These are phyloP conservation scores for Phallusia fumigata DNA, from an alignment of 23 tunicate species.

Conservation along the genomic window DNA sequence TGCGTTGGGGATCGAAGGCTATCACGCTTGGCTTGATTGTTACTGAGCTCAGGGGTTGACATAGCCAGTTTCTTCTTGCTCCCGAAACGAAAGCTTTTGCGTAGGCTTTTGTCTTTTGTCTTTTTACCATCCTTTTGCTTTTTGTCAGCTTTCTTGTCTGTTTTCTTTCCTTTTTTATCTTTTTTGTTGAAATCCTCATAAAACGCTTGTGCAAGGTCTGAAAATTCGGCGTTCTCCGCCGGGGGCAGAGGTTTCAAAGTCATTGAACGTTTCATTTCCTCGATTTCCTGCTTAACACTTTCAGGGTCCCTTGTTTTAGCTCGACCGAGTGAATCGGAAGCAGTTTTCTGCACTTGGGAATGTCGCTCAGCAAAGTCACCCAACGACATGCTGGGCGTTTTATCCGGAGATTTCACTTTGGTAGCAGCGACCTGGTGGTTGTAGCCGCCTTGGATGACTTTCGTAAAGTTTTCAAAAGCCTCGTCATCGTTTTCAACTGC, in stretches of 20 bases:
- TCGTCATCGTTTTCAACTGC: not conserved
- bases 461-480: not conserved
- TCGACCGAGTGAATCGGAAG: not conserved
- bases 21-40: not conserved
- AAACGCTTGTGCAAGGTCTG: conserved; percentile 10
- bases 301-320: not conserved
- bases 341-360: not conserved
- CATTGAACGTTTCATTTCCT: not conserved
- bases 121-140: not conserved
- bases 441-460: conserved; percentile 2
- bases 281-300: conserved; percentile 3
- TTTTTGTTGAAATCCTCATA: conserved; percentile 1
- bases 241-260: conserved; percentile 8
- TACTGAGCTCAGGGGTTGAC: not conserved
- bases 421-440: not conserved
- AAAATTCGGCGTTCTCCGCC: not conserved
- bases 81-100: not conserved
- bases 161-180: not conserved
- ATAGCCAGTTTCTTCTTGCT: not conserved
- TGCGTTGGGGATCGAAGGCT: not conserved
- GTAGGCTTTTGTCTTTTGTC: not conserved
- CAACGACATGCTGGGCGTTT: not conserved
- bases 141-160: not conserved
- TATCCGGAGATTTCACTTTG: not conserved
- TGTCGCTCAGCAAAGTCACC: not conserved